Conservation (phyloP, 2,113 vertebrate genomes). For the Campylomormyrus numenius region DNA sequence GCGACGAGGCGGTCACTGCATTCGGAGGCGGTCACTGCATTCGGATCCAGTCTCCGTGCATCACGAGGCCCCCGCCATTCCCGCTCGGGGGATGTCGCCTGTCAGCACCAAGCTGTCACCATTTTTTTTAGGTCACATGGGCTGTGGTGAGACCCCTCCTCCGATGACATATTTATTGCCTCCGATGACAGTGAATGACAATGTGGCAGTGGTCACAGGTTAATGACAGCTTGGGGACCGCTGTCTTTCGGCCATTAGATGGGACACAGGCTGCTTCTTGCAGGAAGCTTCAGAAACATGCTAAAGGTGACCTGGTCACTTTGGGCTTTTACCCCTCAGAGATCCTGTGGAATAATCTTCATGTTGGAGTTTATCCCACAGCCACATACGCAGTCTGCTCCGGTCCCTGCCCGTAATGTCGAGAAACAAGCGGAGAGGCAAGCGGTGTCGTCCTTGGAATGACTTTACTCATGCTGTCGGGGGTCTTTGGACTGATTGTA, state of each 20-base stretch:
- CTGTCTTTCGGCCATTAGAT: background rate
- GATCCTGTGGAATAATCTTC: background rate
- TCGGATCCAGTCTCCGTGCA: conserved; percentile 56
- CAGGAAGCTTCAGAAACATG: no score
- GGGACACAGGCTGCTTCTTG: background rate
- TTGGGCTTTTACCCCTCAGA: background rate
- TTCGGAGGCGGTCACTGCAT: conserved; percentile 63
- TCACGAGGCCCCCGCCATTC: conserved; percentile 55
- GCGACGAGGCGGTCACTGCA: conserved; percentile 61
- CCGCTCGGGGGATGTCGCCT: conserved; percentile 39
- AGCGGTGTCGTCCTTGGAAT: background rate
- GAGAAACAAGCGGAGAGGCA: background rate
- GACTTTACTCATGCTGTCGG: background rate
- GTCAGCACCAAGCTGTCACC: conserved; percentile 44
- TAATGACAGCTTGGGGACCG: background rate
- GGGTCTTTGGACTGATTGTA: background rate
- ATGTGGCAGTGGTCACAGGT: background rate
- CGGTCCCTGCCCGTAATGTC: background rate
- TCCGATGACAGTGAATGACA: background rate
- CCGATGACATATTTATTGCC: background rate
- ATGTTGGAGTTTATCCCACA: background rate
- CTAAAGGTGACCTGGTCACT: background rate
- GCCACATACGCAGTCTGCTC: background rate
- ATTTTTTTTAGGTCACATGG: conserved; percentile 28
- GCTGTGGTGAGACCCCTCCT: conserved; percentile 25